A percentile compares a stretch with the other conserved stretches of the same genome.
Evolutionary conservation across 2,797 vertebrate species (phyloP).

Genomic region (Rhabdomys pumilio): DNA sequence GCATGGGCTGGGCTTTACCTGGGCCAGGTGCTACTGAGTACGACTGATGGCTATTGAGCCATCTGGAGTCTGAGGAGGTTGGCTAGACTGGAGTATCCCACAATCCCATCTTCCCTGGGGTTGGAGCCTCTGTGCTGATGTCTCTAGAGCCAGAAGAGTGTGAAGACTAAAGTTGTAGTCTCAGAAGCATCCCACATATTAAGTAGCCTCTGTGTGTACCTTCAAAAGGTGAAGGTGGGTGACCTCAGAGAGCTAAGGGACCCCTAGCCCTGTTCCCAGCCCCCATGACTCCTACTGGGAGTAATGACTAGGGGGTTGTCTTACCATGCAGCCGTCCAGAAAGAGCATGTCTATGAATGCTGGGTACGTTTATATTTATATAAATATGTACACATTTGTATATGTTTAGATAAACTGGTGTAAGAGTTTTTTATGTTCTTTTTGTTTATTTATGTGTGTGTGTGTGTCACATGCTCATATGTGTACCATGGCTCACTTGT

Average conservation of each 20-base stretch:
- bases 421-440: not conserved
- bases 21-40: not conserved
- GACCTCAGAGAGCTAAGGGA: not conserved
- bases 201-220: not conserved
- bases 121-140: not conserved
- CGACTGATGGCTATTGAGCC: not conserved
- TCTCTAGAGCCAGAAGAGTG: not conserved
- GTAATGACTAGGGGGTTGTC: not conserved
- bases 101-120: not conserved
- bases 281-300: not conserved
- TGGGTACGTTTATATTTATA: not conserved
- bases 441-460: not conserved
- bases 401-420: conserved; percentile 4
- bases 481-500: not conserved
- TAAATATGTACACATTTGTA: not conserved
- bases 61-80: not conserved
- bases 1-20: not conserved
- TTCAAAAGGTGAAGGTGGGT: not conserved
- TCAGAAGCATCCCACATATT: not conserved
- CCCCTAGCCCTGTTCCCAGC: not conserved
- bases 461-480: not conserved
- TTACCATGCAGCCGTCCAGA: not conserved
- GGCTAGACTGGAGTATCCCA: not conserved
- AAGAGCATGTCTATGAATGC: not conserved
- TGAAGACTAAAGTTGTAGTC: not conserved